These are phyloP conservation scores for Philhelius pedissequus DNA, from an alignment of 2,888 invertebrate species.

Conservation along the genomic window DNA sequence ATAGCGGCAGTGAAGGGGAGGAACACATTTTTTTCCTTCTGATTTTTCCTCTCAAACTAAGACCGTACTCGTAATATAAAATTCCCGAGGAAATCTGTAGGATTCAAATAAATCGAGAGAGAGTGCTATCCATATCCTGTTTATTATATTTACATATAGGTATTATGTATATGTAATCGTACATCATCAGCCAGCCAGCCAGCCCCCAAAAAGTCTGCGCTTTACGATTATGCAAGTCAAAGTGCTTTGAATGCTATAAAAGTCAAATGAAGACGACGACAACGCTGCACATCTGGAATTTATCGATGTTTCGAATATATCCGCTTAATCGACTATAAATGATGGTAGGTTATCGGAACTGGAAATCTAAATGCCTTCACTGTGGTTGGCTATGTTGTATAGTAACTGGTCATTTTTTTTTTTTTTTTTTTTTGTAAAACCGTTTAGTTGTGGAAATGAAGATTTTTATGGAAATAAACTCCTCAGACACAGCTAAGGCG, in stretches of 20 bases:
- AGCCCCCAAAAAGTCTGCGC: slow-evolving; percentile 45
- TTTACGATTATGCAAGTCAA: slow-evolving; percentile 66
- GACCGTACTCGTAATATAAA: slow-evolving; percentile 6
- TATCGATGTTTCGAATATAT: slow-evolving; percentile 61
- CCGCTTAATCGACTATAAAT: slow-evolving; percentile 53
- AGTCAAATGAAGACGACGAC: slow-evolving; percentile 60
- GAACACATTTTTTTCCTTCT: not conserved
- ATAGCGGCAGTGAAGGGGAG: not conserved
- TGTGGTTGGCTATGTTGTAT: not conserved
- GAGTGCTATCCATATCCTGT: slow-evolving; percentile 29
- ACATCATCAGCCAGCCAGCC: not conserved
- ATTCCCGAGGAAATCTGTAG: slow-evolving; percentile 33
- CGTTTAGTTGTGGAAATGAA: not conserved
- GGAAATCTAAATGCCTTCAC: slow-evolving; percentile 14
- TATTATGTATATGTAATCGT: not conserved
- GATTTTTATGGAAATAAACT: not conserved
- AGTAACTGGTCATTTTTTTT: not conserved
- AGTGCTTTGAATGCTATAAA: slow-evolving; percentile 60
- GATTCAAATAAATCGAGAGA: slow-evolving; percentile 47
- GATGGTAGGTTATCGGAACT: slow-evolving; percentile 32
- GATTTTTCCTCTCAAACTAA: not conserved
- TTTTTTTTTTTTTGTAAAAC: not conserved
- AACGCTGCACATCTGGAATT: slow-evolving; percentile 64
- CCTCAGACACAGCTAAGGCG: too few relatives aligned
- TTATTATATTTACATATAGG: not conserved